phyloP scores from a whole-genome alignment of 1,140 invertebrate genomes.

The Magallana gigas region DNA sequence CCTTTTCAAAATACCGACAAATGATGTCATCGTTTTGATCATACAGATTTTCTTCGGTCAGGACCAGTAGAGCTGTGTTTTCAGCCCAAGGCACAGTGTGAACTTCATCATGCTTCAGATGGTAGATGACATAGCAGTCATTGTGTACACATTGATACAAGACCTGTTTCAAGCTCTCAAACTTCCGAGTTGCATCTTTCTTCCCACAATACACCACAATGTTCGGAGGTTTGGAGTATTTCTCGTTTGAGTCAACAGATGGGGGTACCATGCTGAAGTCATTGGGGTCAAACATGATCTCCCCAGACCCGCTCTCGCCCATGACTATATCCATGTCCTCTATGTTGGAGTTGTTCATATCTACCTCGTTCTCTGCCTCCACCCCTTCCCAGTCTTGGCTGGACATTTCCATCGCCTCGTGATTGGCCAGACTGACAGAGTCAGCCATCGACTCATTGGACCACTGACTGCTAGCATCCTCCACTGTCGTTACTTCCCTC shows the following conservation, averaged over 20 bases:
- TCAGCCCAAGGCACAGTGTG: slow-evolving; percentile 85
- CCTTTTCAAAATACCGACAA: slow-evolving; percentile 56
- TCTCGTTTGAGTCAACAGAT: background rate
- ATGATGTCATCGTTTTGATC: slow-evolving; percentile 69
- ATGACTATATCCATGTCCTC: slow-evolving; percentile 48
- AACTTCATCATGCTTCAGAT: slow-evolving; percentile 84
- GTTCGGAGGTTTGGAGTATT: slow-evolving; percentile 85
- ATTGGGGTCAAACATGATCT: slow-evolving; percentile 55
- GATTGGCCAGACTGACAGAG: slow-evolving; percentile 49
- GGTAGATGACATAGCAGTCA: slow-evolving; percentile 89
- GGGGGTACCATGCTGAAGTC: slow-evolving; percentile 4
- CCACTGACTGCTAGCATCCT: slow-evolving; percentile 43
- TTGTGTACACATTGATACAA: slow-evolving; percentile 85
- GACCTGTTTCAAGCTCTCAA: slow-evolving; percentile 86
- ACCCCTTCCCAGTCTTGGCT: slow-evolving; percentile 40
- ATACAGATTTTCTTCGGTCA: slow-evolving; percentile 86
- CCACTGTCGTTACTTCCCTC: background rate
- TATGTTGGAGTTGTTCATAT: background rate
- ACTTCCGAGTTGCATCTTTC: slow-evolving; percentile 85
- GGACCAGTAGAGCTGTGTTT: slow-evolving; percentile 86
- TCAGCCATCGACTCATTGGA: slow-evolving; percentile 66
- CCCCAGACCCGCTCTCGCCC: slow-evolving; percentile 59
- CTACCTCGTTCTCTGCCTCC: slow-evolving; percentile 47
- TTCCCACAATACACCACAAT: slow-evolving; percentile 87
- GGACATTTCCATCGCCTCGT: slow-evolving; percentile 44